phyloP scores from a whole-genome alignment of 2,797 vertebrate genomes.

The Buphagus erythrorhynchus region DNA sequence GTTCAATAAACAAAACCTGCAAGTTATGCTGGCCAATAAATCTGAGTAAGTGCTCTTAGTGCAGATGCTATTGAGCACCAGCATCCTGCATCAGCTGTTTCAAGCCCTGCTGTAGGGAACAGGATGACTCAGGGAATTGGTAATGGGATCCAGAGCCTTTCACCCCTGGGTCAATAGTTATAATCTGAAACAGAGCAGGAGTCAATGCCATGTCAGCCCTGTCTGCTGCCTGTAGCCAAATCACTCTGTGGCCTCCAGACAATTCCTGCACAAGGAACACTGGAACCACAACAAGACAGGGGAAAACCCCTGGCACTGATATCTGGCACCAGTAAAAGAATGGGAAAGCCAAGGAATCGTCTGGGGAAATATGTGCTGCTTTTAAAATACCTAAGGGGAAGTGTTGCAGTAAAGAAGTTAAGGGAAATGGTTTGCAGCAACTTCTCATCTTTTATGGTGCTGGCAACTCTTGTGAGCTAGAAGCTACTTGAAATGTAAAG shows the following conservation, averaged over 20 bases:
- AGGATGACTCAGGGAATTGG: not conserved
- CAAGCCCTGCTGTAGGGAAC: not conserved
- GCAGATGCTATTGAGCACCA: not conserved
- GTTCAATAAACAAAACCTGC: not conserved
- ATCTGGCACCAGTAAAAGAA: not conserved
- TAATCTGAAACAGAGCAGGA: slow-evolving; percentile 16
- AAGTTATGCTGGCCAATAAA: not conserved
- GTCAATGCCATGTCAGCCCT: slow-evolving; percentile 2
- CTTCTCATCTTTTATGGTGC: not conserved
- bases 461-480: not conserved
- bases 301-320: not conserved
- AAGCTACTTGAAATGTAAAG: not conserved
- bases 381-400: not conserved
- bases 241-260: not conserved
- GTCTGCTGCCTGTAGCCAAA: not conserved
- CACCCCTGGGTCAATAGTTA: slow-evolving; percentile 26
- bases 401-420: not conserved
- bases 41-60: slow-evolving; percentile 7
- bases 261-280: not conserved
- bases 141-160: slow-evolving; percentile 31
- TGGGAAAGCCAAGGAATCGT: not conserved
- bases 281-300: not conserved
- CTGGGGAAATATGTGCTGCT: not conserved
- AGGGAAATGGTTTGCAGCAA: not conserved
- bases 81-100: slow-evolving; percentile 27